phyloP scores from a whole-genome alignment of 2,888 invertebrate species.

The Oxycera nigricornis region DNA sequence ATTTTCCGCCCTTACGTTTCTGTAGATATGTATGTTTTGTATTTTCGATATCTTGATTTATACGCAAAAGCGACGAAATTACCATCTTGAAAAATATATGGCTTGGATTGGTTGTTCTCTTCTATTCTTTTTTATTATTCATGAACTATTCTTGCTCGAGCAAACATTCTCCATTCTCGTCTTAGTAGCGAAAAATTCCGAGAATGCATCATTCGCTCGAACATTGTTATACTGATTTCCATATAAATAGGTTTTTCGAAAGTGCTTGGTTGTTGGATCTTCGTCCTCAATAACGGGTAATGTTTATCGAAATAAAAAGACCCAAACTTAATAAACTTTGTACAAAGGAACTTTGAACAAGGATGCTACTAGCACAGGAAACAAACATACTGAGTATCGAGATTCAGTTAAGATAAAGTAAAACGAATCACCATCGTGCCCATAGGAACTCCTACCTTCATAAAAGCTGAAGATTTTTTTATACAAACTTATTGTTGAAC shows the following conservation, averaged over 20 bases:
- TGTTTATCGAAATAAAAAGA: conserved; percentile 11
- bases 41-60: too few species aligned
- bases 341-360: conserved; percentile 32
- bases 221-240: conserved; percentile 27
- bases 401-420: conserved; percentile 44
- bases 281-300: conserved; percentile 16
- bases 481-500: conserved; percentile 7
- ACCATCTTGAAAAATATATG: too few species aligned
- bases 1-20: too few species aligned
- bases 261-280: conserved; percentile 21
- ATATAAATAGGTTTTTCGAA: conserved; percentile 30
- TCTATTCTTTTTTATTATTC: too few species aligned
- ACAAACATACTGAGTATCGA: conserved; percentile 39
- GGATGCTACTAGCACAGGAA: conserved; percentile 28
- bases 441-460: conserved; percentile 11
- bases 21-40: too few species aligned
- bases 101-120: too few species aligned
- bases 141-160: neutral
- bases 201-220: conserved; percentile 41
- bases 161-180: neutral
- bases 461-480: conserved; percentile 27
- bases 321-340: conserved; percentile 30
- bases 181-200: neutral
- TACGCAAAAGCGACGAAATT: too few species aligned
- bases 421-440: neutral